Evolutionary conservation across 2,113 vertebrate genomes (phyloP), one percentile per base, ranked within the genome.

Genomic region (Sinocyclocheilus maitianheensis): DNA sequence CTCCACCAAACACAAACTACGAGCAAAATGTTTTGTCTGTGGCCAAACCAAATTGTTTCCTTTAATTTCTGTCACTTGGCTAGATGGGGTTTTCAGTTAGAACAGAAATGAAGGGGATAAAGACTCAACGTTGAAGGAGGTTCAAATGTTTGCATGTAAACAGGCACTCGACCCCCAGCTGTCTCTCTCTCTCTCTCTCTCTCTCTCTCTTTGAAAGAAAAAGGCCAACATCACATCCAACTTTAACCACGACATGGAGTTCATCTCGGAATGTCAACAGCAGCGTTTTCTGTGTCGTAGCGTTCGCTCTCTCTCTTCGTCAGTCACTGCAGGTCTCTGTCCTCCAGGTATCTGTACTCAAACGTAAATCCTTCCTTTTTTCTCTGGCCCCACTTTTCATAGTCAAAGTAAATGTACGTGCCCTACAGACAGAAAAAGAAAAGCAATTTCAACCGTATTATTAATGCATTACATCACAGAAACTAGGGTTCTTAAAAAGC

Each of bases 371-470:
- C 46, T 48, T 48, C 46, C 46, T 48, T 48, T 48, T 48, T 48
- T 48, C 46, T 48, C 46, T 48, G 46, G 46, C 46, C 46, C 46
- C 97, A 98, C 94, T 98, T 98, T 94, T 98, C 97, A 72, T 97
- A 98, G 95, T 98, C 97, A 91, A 98, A 98, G 95, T 97, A 98
- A 94, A 98, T 98, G 93, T 98, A 98, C 92, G 97, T 98, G 95
- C 97, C 97, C 97, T 98, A 91, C n/a, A 51, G 65, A 55, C 5
- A 85, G 77, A 84, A 84, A 86, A 20, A 77, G 2, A 76, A 26
- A 0, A 48, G 46, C 2, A 48, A 48, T 48, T 48, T 48, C 34
- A 77, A 12, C 34, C 55, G 8, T 30, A 55, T 40, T 65, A 65
- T 13, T 65, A 65, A 13, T 63, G n/a, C 62, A 65, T 13, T 30